These are phyloP conservation scores for Petroica traversi DNA, from an alignment of 2,113 vertebrate species.

Conservation along the genomic window DNA sequence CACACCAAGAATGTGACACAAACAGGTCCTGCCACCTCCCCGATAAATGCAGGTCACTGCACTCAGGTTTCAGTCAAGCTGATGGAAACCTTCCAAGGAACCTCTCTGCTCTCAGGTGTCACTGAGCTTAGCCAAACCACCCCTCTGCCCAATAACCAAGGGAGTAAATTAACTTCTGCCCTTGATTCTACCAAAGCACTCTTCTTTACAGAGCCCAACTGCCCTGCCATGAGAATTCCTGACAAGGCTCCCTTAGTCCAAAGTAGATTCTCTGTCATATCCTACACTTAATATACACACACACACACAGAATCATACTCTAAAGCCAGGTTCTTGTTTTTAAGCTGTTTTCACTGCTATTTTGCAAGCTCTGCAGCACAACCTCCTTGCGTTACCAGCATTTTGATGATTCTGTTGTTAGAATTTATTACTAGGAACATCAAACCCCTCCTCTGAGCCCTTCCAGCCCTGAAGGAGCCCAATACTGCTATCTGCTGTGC, in stretches of 20 bases:
- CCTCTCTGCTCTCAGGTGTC: not conserved
- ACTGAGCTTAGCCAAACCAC: not conserved
- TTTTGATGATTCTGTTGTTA: not conserved
- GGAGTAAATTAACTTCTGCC: not conserved
- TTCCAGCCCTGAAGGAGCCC: not conserved
- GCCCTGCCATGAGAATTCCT: not conserved
- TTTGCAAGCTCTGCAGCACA: not conserved
- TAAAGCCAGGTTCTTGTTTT: not conserved
- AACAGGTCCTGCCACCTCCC: not conserved
- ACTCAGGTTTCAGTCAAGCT: not conserved
- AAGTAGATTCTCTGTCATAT: not conserved
- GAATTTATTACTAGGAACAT: not conserved
- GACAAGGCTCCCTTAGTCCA: not conserved
- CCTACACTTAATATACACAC: not conserved
- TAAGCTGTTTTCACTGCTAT: not conserved
- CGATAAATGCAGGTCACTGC: not conserved
- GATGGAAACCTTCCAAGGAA: not conserved
- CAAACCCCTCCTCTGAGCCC: not conserved
- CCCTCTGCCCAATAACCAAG: not conserved
- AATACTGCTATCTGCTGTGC: not conserved
- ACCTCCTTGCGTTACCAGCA: not conserved
- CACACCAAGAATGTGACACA: not conserved
- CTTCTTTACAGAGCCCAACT: not conserved
- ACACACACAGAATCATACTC: not conserved
- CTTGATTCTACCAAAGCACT: not conserved